Evolutionary conservation across 2,888 invertebrate genomes (phyloP).

Genomic region (Lycophotia porphyrea): DNA sequence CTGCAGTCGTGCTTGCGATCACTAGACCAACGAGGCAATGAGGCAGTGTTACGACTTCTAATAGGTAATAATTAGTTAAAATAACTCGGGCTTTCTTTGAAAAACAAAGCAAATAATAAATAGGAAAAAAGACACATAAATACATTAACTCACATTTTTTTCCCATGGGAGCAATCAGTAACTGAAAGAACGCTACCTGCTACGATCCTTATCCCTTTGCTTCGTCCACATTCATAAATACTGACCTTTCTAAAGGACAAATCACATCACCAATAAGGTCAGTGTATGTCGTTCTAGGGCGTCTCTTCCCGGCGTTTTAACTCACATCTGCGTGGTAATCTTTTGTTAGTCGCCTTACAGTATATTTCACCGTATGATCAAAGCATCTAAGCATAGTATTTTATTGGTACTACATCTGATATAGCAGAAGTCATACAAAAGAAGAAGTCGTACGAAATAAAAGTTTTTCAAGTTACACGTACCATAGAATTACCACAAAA

Average conservation of each 20-base stretch:
- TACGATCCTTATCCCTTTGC: too few relatives aligned
- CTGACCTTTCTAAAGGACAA: too few relatives aligned
- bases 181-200: too few relatives aligned
- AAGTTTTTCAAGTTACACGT: background rate
- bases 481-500: conserved; percentile 15
- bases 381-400: background rate
- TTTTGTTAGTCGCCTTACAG: background rate
- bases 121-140: background rate
- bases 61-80: too few relatives aligned
- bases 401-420: background rate
- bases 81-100: too few relatives aligned
- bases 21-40: too few relatives aligned
- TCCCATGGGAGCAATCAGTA: too few relatives aligned
- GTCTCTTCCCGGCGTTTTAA: background rate
- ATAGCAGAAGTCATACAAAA: background rate
- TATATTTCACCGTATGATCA: background rate
- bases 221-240: background rate
- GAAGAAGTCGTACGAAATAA: background rate
- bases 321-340: background rate
- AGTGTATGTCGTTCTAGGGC: background rate
- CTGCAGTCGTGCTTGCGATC: too few relatives aligned
- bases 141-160: too few relatives aligned
- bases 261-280: background rate
- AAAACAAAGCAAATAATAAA: too few relatives aligned
- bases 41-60: too few relatives aligned